These are phyloP conservation scores for Sula dactylatra DNA, from an alignment of 2,113 vertebrate genomes.

Conservation along the genomic window DNA sequence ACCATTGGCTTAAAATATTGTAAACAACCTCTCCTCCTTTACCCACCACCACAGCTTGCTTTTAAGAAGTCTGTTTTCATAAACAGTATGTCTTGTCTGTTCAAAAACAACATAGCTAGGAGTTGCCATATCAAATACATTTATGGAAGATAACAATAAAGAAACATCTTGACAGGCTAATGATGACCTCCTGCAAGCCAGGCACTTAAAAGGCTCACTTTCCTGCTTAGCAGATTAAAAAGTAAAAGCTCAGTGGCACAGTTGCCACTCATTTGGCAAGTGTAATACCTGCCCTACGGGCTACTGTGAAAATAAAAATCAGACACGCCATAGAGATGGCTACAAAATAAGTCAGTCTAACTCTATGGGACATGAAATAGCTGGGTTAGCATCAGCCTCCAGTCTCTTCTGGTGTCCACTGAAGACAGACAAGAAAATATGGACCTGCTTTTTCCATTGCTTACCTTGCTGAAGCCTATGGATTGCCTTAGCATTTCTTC, in stretches of 20 bases:
- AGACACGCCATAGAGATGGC: not conserved
- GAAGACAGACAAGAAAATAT: not conserved
- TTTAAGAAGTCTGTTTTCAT: constrained; percentile 45
- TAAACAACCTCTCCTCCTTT: constrained; percentile 34
- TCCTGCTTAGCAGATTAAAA: constrained; percentile 13
- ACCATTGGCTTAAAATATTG: not conserved
- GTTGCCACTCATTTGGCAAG: not conserved
- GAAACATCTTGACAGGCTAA: constrained; percentile 9
- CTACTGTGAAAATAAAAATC: not conserved
- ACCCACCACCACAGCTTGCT: not conserved
- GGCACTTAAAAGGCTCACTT: not conserved
- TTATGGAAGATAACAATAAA: not conserved
- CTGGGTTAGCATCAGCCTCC: not conserved
- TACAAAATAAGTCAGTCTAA: not conserved
- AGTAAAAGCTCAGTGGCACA: not conserved
- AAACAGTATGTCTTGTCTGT: not conserved
- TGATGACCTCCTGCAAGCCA: constrained; percentile 39
- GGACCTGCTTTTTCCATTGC: not conserved
- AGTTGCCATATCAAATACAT: constrained; percentile 13
- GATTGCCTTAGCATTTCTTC: not conserved
- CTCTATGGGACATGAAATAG: not conserved
- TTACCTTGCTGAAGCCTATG: not conserved
- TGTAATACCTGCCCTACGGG: not conserved
- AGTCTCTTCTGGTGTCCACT: too few relatives aligned
- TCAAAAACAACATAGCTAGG: not conserved